These are phyloP conservation scores for Cyclophora punctaria DNA, from an alignment of 2,888 invertebrate genomes.

Conservation along the genomic window DNA sequence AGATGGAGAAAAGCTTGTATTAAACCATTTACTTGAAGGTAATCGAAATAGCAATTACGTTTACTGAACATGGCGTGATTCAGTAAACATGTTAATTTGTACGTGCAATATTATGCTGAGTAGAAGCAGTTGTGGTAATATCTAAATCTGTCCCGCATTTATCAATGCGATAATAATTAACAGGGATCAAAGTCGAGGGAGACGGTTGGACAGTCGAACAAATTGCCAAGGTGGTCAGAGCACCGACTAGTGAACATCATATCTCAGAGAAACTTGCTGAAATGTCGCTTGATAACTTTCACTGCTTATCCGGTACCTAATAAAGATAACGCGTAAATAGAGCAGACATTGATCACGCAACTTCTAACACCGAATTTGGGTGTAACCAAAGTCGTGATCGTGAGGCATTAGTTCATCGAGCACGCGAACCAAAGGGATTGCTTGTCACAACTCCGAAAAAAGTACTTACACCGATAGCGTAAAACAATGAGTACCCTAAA, in stretches of 20 bases:
- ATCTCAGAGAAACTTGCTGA: conserved; percentile 52
- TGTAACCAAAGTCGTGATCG: conserved; percentile 3
- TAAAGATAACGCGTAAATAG: conserved; percentile 14
- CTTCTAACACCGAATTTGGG: conserved; percentile 1
- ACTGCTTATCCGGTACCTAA: conserved; percentile 34
- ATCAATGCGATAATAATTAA: conserved; percentile 27
- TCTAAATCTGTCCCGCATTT: conserved; percentile 27
- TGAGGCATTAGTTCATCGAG: neutral
- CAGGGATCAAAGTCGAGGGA: conserved; percentile 45
- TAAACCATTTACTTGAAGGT: too few relatives aligned
- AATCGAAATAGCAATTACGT: too few relatives aligned
- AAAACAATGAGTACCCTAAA: too few relatives aligned
- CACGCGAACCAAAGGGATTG: neutral
- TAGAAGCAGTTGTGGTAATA: conserved; percentile 11
- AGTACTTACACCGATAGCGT: neutral
- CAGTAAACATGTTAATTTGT: too few relatives aligned
- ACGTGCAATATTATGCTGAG: too few relatives aligned
- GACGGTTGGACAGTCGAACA: conserved; percentile 28
- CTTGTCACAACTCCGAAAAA: neutral
- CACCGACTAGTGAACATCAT: conserved; percentile 44
- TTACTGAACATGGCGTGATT: too few relatives aligned
- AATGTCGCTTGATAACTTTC: conserved; percentile 36
- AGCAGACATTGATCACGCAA: conserved; percentile 5
- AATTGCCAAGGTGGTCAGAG: conserved; percentile 47
- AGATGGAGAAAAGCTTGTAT: too few relatives aligned